phyloP scores from a whole-genome alignment of 2,113 vertebrate genomes.

The Saccopteryx leptura region DNA sequence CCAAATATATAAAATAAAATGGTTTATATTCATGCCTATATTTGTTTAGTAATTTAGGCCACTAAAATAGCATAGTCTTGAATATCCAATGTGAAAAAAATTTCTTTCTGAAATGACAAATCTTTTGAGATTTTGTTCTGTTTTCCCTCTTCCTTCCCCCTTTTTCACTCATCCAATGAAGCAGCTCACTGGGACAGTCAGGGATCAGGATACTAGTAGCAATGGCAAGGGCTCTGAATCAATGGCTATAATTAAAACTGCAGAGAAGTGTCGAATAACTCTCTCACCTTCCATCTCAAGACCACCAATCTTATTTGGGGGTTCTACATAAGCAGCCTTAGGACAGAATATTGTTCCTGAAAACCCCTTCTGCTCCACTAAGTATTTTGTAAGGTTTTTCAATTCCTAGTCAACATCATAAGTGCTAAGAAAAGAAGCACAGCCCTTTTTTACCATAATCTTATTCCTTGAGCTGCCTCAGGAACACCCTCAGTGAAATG shows the following conservation, averaged over 20 bases:
- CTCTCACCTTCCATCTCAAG: not conserved
- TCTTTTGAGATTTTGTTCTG: constrained; percentile 58
- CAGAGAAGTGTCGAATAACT: not conserved
- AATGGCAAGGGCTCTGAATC: not conserved
- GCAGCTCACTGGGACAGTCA: not conserved
- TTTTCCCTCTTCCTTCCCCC: not conserved
- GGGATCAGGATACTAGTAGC: not conserved
- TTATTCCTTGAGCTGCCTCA: constrained; percentile 4
- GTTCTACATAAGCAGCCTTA: not conserved
- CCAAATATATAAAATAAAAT: constrained; percentile 70
- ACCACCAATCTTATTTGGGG: not conserved
- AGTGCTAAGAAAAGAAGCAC: not conserved
- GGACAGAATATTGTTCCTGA: not conserved
- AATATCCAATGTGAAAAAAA: constrained; percentile 63
- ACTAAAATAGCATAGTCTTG: constrained; percentile 53
- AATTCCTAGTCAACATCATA: constrained; percentile 10
- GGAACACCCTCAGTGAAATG: not conserved
- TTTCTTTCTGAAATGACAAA: constrained; percentile 58
- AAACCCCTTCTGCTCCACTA: constrained; percentile 3
- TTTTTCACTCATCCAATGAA: not conserved
- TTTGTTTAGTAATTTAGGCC: constrained; percentile 59
- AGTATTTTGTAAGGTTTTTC: constrained; percentile 30
- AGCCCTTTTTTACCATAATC: not conserved
- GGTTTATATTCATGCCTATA: constrained; percentile 54
- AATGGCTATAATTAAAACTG: not conserved